These are phyloP conservation scores for Amblyornis subalaris DNA, from an alignment of 2,113 vertebrate species.

Conservation along the genomic window DNA sequence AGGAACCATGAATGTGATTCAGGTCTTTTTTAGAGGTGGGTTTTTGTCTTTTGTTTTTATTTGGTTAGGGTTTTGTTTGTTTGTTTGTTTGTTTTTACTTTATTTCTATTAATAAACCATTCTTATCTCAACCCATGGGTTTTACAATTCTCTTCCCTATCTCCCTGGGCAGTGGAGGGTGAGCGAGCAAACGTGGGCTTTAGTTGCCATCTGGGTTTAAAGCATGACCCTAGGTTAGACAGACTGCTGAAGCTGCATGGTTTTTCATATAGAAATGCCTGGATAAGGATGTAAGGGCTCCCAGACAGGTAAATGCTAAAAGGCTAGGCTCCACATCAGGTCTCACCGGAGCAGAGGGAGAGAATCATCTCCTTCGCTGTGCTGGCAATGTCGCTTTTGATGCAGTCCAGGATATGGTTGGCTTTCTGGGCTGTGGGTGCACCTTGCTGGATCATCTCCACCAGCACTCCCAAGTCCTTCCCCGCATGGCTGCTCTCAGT, in stretches of 20 bases:
- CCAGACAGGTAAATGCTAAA: not conserved
- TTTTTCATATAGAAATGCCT: not conserved
- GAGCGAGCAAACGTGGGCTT: not conserved
- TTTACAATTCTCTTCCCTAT: not conserved
- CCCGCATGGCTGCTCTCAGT: not conserved
- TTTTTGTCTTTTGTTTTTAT: not conserved
- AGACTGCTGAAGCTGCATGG: not conserved
- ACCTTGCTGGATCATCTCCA: not conserved
- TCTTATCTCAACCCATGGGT: not conserved
- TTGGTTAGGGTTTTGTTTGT: too few relatives aligned
- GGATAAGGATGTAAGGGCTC: not conserved
- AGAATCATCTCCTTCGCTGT: not conserved
- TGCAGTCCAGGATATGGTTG: not conserved
- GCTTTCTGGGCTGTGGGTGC: not conserved
- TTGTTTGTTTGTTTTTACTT: not conserved
- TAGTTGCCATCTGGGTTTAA: not conserved
- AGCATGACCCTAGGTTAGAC: not conserved
- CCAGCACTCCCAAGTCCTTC: not conserved
- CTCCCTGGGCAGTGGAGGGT: rapidly evolving
- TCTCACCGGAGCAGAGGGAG: not conserved
- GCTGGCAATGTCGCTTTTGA: not conserved
- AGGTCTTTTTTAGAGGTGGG: not conserved
- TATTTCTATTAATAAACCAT: not conserved
- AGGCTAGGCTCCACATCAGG: not conserved
- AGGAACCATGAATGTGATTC: not conserved